Percentiles rank a stretch among this genome's conserved stretches.
Evolutionary conservation across 2,888 invertebrate genomes (phyloP).

Genomic region (Agrochola lychnidis): DNA sequence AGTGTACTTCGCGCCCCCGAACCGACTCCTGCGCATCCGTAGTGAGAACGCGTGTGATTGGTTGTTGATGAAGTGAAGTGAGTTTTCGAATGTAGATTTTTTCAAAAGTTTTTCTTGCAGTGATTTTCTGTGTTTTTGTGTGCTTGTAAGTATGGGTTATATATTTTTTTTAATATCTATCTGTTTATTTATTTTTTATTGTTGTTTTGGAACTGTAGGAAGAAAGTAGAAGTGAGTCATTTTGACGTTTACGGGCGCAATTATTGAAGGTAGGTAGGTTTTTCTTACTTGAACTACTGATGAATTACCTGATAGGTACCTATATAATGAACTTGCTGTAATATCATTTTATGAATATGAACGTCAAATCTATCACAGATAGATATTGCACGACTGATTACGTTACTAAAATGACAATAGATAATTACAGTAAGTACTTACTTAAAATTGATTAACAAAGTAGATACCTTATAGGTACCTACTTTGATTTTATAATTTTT

Average conservation of each 20-base stretch:
- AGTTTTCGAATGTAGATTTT: constrained; percentile 15
- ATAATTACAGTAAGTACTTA: background rate
- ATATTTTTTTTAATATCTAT: background rate
- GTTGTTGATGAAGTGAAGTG: constrained; percentile 36
- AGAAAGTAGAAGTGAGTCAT: background rate
- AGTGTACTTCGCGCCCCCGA: constrained; percentile 68
- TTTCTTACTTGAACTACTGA: background rate
- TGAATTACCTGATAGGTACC: background rate
- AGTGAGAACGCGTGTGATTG: constrained; percentile 51
- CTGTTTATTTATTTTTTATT: background rate
- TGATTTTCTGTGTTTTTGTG: constrained; percentile 20
- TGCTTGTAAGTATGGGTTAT: constrained; percentile 35
- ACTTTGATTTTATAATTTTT: background rate
- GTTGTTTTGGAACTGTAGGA: background rate
- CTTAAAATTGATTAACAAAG: background rate
- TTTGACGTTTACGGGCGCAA: background rate
- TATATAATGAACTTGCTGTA: background rate
- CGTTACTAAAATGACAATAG: constrained; percentile 3
- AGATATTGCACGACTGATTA: background rate
- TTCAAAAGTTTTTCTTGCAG: background rate
- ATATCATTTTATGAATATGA: background rate
- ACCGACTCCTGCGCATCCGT: constrained; percentile 65
- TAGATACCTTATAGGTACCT: background rate
- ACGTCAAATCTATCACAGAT: background rate
- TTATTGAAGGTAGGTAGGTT: constrained; percentile 1